Evolutionary conservation across 2,113 vertebrate genomes (phyloP), one percentile per base, ranked within the genome.

Genomic region (Calidris pygmaea): DNA sequence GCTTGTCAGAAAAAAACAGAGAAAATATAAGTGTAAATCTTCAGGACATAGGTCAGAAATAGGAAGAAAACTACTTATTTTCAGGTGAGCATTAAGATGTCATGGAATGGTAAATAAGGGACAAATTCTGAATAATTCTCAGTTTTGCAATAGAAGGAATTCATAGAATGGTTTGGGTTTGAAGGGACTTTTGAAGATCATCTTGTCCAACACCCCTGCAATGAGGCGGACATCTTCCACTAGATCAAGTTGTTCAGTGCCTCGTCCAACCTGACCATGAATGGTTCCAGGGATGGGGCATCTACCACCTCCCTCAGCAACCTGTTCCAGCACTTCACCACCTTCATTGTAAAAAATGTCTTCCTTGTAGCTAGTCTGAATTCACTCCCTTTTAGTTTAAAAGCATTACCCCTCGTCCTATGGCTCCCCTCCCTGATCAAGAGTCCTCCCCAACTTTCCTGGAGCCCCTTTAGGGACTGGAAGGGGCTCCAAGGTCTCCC

Each of bases 311-410:
- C n/a, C 26, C 68, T 6, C 18, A 24, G 27, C 10, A 87, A 9
- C 43, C 41, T 30, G 22, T 21, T 8, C 62, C 48, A 58, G 30
- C 32, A 22, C 11, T 53, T 39, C 20, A 32, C 8, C 67, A 76
- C 16, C 24, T 7, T 21, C 52, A 32, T 3, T 0, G 1, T 2
- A 32, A 68, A 80, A 62, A 30, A 14, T 2, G 3, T 62, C 14
- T 72, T 80, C n/a, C 19, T 56, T 48, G 7, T 13, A 24, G 30
- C 23, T 10, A 30, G 24, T 24, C 15, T 24, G 2, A 30, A 13
- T 27, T n/a, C 50, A 9, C 5, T 6, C 12, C 17, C 17, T 68
- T 60, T 55, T 23, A 43, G 23, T 24, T 32, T 45, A 47, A 73
- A 81, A 23, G 7, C 14, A n/a, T 2, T n/a, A 37, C 35, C 29